These are phyloP conservation scores for Muscina levida DNA, from an alignment of 2,888 invertebrate genomes.

Conservation along the genomic window DNA sequence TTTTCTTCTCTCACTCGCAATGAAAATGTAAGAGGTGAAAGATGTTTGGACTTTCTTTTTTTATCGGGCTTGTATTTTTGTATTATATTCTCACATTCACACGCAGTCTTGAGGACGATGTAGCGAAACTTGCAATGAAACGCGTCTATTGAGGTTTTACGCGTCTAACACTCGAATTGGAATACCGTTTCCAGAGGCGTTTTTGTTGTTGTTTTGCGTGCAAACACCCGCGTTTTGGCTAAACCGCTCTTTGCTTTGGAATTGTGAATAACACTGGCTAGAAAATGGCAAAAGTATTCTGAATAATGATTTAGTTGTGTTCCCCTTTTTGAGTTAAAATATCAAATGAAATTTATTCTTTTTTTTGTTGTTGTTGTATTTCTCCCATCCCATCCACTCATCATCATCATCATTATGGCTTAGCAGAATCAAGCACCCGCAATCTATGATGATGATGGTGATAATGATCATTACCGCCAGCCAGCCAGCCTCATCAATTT, in stretches of 20 bases:
- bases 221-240: constrained; percentile 57
- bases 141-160: background rate
- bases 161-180: background rate
- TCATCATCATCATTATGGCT: constrained; percentile 24
- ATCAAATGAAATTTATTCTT: constrained; percentile 63
- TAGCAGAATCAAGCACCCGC: background rate
- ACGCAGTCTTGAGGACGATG: background rate
- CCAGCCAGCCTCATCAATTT: background rate
- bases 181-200: too few relatives aligned
- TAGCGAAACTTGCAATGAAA: background rate
- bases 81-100: constrained; percentile 20
- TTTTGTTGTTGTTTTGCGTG: constrained; percentile 57
- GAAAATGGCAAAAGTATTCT: constrained; percentile 53
- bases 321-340: constrained; percentile 65
- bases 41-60: constrained; percentile 52
- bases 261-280: constrained; percentile 60
- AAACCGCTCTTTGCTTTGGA: constrained; percentile 47
- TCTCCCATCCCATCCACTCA: constrained; percentile 26
- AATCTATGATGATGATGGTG: constrained; percentile 16
- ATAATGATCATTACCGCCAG: constrained; percentile 35
- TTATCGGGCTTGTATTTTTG: background rate
- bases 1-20: too few relatives aligned
- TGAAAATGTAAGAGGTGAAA: background rate
- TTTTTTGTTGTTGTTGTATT: too few relatives aligned
- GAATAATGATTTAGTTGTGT: constrained; percentile 52